Percentiles rank a stretch among this genome's conserved stretches.
These are phyloP conservation scores for Labeo calbasu DNA, from an alignment of 2,797 vertebrate species.

Conservation along the genomic window DNA sequence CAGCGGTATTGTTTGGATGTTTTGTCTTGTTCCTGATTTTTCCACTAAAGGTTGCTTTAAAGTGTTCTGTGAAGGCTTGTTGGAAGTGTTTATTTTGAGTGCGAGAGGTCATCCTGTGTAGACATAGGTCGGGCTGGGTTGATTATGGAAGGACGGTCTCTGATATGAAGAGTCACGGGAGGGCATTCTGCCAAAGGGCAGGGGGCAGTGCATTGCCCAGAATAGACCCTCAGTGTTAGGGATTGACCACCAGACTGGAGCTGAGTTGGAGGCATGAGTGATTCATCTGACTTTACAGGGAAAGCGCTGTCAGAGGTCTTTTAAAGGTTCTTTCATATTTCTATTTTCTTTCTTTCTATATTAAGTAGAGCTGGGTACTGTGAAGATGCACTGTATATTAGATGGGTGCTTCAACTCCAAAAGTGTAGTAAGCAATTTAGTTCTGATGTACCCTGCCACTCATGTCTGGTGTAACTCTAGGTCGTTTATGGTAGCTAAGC, in stretches of 20 bases:
- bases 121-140: constrained; percentile 10
- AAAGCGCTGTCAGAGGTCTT: constrained; percentile 23
- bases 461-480: neutral
- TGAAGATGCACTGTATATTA: neutral
- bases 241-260: constrained; percentile 22
- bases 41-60: neutral
- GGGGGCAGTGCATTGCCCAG: constrained; percentile 29
- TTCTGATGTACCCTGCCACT: neutral
- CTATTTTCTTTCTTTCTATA: neutral
- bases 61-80: neutral
- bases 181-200: constrained; percentile 26
- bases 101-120: constrained; percentile 3
- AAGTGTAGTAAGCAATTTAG: neutral
- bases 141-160: constrained; percentile 4
- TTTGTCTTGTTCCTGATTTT: neutral
- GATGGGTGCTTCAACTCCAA: neutral
- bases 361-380: neutral
- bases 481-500: neutral
- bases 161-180: constrained; percentile 10
- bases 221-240: constrained; percentile 36
- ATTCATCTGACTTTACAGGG: constrained; percentile 44
- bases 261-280: constrained; percentile 1
- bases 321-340: constrained; percentile 5
- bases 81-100: neutral
- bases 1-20: neutral